Conservation (phyloP, 2,888 invertebrate genomes). For the Diloba caeruleocephala region DNA sequence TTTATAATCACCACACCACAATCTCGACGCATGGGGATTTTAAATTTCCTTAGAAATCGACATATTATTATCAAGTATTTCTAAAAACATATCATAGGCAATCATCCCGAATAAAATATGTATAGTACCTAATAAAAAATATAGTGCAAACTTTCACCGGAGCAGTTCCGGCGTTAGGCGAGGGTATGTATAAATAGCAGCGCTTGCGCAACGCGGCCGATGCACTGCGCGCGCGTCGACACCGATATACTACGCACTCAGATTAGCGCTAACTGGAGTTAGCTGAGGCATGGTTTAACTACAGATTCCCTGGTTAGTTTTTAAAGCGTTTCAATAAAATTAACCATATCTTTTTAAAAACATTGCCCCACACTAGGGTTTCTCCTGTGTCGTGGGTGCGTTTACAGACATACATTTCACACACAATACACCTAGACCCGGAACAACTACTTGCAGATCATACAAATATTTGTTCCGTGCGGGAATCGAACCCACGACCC, state of each 20-base stretch:
- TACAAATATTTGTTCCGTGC: too few species aligned
- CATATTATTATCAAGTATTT: not conserved
- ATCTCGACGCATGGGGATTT: too few species aligned
- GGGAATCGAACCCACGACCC: too few species aligned
- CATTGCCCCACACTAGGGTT: too few species aligned
- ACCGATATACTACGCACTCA: conserved; percentile 32
- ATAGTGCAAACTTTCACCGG: conserved; percentile 57
- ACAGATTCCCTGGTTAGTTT: not conserved
- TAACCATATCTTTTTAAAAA: too few species aligned
- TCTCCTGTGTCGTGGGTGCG: too few species aligned
- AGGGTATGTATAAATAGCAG: conserved; percentile 64
- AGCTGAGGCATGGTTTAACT: conserved; percentile 17
- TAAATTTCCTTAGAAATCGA: too few species aligned
- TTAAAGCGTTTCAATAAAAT: too few species aligned
- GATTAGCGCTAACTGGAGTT: conserved; percentile 36
- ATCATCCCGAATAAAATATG: conserved; percentile 27
- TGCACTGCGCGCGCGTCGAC: conserved; percentile 60
- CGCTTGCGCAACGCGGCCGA: conserved; percentile 70
- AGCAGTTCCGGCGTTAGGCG: conserved; percentile 59
- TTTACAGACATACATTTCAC: too few species aligned
- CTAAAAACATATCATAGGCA: conserved; percentile 4
- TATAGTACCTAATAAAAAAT: conserved; percentile 39
- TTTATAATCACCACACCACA: too few species aligned
- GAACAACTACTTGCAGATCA: too few species aligned
- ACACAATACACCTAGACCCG: too few species aligned